Conservation (phyloP, 2,113 vertebrate species). For the Poeciliopsis occidentalis region DNA sequence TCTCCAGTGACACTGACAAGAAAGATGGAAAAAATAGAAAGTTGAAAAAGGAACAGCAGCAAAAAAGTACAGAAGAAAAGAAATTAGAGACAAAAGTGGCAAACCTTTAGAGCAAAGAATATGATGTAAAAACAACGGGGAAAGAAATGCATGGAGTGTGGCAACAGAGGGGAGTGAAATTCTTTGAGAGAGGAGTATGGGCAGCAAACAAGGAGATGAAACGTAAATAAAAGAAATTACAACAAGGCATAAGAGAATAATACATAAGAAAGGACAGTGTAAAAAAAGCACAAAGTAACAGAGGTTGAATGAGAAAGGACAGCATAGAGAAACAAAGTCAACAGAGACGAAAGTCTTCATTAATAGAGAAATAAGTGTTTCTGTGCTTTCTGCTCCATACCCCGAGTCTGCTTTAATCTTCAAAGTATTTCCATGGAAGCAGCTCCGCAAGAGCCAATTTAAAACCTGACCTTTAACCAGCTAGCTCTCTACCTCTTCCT, state of each 20-base stretch:
- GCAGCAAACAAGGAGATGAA: not conserved
- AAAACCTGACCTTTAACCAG: slow-evolving; percentile 67
- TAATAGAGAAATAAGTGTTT: slow-evolving; percentile 41
- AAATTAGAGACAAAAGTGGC: not conserved
- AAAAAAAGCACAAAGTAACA: not conserved
- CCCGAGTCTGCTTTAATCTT: slow-evolving; percentile 57
- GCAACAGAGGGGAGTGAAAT: not conserved
- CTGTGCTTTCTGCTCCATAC: slow-evolving; percentile 30
- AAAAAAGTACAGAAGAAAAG: too few species aligned
- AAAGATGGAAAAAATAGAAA: not conserved
- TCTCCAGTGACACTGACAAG: not conserved
- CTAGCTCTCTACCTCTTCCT: slow-evolving; percentile 28
- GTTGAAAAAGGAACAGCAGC: not conserved
- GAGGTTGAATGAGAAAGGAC: not conserved
- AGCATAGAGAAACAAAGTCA: not conserved
- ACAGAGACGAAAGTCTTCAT: slow-evolving; percentile 34
- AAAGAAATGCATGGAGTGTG: not conserved
- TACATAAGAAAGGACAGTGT: not conserved
- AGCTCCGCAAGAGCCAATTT: slow-evolving; percentile 62
- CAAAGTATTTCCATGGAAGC: slow-evolving; percentile 61
- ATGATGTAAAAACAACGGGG: not conserved
- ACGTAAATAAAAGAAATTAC: not conserved
- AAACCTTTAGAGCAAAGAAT: not conserved
- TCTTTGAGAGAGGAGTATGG: not conserved
- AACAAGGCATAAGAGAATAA: not conserved